Evolutionary conservation across 2,888 invertebrate genomes (phyloP), one percentile per base, ranked within the genome.

Genomic region (Herminia tarsipennalis): DNA sequence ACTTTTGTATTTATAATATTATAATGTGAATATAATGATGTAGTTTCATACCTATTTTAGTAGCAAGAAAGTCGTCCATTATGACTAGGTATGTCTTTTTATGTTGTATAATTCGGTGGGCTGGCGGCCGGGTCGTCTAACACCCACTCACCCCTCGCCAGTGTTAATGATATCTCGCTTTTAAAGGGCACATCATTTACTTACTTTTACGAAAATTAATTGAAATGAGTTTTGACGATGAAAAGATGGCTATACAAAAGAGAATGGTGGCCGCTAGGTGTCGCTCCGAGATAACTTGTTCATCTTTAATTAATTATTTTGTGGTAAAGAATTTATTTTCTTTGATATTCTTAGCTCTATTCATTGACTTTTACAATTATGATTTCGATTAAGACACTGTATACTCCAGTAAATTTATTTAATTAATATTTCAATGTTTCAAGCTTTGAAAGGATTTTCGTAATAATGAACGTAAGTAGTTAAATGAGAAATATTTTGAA

Each of bases 211-310:
- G 81, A 81, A 91, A 90, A 90, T 90, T 90, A 91, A 91, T 91
- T 90, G 88, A 91, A 91, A 91, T 91, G 91, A 91, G 90, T 88
- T 90, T 83, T 84, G 84, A 81, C 85, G 90, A 86, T 90, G 91
- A 90, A 91, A 90, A 91, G 90, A 81, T 84, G 85, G 76, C 76
- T 68, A 73, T 72, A 89, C 89, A 91, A 90, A 91, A 85, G 87
- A 75, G 75, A 79, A 72, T 74, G 83, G 78, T 80, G 73, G 85
- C 81, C 86, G 85, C 79, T 88, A 91, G 90, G 90, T 91, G 91
- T 89, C 87, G 88, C 81, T 73, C 53, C 45, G 77, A 91, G 91
- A 91, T 91, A 91, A 89, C 83, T 91, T 87, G 78, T 82, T 86
- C 86, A 73, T 83, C 75, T 86, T 88, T 88, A 89, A 90, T 90